phyloP scores from a whole-genome alignment of 2,888 invertebrate genomes.

The Itoplectis maculator region DNA sequence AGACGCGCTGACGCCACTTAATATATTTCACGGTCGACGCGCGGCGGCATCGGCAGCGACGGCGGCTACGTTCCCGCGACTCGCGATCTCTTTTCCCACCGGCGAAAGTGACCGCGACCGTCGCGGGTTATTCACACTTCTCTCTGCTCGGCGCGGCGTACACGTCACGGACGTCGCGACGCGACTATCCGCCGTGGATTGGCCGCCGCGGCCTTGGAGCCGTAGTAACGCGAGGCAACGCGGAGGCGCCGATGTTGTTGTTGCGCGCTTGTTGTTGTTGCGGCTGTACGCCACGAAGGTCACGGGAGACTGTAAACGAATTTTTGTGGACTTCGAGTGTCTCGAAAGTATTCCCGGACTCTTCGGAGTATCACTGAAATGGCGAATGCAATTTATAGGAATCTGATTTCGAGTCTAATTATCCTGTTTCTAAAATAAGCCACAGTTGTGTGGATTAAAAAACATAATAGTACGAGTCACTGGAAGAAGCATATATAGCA shows the following conservation, averaged over 20 bases:
- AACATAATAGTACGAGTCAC: too few species aligned
- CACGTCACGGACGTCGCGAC: conserved; percentile 13
- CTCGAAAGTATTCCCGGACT: too few species aligned
- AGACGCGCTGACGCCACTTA: conserved; percentile 37
- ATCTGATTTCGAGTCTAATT: too few species aligned
- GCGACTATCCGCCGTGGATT: conserved; percentile 25
- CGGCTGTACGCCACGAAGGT: not conserved
- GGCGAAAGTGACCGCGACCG: conserved; percentile 60
- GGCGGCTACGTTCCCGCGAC: conserved; percentile 6
- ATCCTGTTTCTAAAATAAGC: too few species aligned
- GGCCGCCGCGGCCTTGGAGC: conserved; percentile 3
- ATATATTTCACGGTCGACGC: conserved; percentile 66
- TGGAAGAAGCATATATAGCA: too few species aligned
- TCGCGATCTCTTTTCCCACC: conserved; percentile 58
- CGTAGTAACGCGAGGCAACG: not conserved
- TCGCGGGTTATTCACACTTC: conserved; percentile 47
- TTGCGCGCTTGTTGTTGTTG: not conserved
- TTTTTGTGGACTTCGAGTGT: not conserved
- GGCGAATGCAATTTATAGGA: too few species aligned
- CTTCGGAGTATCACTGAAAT: too few species aligned
- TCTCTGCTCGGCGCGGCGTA: conserved; percentile 3
- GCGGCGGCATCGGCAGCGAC: conserved; percentile 28
- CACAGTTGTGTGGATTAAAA: too few species aligned
- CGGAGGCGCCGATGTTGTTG: not conserved
- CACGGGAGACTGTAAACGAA: not conserved